phyloP scores from a whole-genome alignment of 2,113 vertebrate species.

The Paedocypris sp. region DNA sequence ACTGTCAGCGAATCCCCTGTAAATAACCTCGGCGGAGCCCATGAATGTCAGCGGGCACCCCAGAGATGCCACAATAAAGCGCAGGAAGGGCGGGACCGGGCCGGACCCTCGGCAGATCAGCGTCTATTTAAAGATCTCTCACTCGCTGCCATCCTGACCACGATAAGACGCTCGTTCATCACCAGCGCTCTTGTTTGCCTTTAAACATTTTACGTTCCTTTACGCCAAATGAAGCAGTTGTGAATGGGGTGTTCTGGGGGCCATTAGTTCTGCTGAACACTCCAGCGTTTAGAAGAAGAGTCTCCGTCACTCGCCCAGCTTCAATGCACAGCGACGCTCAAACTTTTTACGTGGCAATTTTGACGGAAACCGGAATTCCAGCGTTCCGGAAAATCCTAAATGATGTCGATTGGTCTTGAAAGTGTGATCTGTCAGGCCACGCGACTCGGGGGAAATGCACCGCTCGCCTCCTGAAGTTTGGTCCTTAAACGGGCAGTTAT shows the following conservation, averaged over 20 bases:
- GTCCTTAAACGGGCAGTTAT: too few relatives aligned
- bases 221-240: constrained; percentile 37
- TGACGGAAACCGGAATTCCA: background rate
- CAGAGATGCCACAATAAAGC: constrained; percentile 33
- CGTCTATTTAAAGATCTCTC: constrained; percentile 36
- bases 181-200: constrained; percentile 42
- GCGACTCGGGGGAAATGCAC: background rate
- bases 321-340: constrained; percentile 16
- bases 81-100: too few relatives aligned
- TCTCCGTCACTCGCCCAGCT: constrained; percentile 27
- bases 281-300: constrained; percentile 16
- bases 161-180: constrained; percentile 43
- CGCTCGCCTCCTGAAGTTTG: too few relatives aligned
- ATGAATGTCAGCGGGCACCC: constrained; percentile 33
- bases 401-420: constrained; percentile 5
- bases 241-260: constrained; percentile 34
- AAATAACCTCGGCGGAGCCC: constrained; percentile 39
- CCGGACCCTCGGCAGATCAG: constrained; percentile 27
- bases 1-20: constrained; percentile 35
- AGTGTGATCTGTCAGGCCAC: background rate
- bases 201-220: constrained; percentile 34
- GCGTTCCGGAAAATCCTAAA: background rate
- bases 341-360: constrained; percentile 10
- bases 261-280: constrained; percentile 30
- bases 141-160: constrained; percentile 43